Evolutionary conservation across 2,888 invertebrate species (phyloP).

Genomic region (Calameuta idolon): DNA sequence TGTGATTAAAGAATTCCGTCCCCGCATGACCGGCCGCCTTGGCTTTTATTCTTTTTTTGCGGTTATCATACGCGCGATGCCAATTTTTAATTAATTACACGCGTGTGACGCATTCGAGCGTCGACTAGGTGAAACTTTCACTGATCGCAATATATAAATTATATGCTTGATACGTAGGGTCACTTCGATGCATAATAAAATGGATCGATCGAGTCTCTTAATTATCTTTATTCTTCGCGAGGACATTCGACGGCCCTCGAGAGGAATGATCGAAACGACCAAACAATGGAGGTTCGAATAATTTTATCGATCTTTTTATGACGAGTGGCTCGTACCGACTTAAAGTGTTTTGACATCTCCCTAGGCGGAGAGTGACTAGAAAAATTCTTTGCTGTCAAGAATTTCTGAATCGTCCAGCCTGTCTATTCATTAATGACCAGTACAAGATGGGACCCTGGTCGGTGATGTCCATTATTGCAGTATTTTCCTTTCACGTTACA

Average conservation of each 20-base stretch:
- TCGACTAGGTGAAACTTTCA: conserved; percentile 7
- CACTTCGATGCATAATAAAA: not conserved
- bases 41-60: not conserved
- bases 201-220: not conserved
- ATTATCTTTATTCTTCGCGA: not conserved
- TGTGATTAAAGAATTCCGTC: not conserved
- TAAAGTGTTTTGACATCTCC: not conserved
- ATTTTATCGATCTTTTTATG: not conserved
- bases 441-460: not conserved
- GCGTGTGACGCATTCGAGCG: not conserved
- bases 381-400: not conserved
- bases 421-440: not conserved
- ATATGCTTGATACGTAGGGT: not conserved
- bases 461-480: not conserved
- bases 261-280: not conserved
- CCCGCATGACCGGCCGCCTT: not conserved
- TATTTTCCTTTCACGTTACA: not conserved
- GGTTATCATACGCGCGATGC: not conserved
- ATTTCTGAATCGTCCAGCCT: not conserved
- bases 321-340: not conserved
- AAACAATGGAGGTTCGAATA: not conserved
- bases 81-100: not conserved
- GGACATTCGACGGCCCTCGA: not conserved
- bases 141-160: not conserved
- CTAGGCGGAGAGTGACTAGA: not conserved